Conservation (phyloP, 2,113 vertebrate species). For the Crotalus helleri region DNA sequence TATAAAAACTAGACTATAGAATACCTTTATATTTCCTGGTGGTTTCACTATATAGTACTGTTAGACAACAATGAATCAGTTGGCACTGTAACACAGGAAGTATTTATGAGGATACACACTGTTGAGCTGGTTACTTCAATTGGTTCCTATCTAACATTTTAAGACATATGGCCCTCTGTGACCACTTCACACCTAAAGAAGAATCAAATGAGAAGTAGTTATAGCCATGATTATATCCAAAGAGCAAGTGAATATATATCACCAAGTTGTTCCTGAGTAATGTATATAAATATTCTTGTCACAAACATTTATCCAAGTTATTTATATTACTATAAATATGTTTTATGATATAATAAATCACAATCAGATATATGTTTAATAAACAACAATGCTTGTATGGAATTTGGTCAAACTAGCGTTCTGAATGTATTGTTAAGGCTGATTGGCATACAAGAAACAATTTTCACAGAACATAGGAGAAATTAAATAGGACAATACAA, state of each 20-base stretch:
- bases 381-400: background rate
- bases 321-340: background rate
- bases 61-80: background rate
- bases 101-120: background rate
- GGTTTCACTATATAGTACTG: background rate
- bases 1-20: background rate
- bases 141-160: background rate
- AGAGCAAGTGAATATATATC: background rate
- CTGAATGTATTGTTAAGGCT: background rate
- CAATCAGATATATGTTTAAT: background rate
- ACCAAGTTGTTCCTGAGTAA: background rate
- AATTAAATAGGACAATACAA: background rate
- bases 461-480: background rate
- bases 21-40: background rate
- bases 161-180: background rate
- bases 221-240: background rate
- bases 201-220: background rate
- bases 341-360: background rate
- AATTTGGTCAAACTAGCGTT: background rate
- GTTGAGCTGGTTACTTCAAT: background rate
- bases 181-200: background rate
- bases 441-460: background rate
- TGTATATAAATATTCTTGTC: background rate
- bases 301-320: background rate
- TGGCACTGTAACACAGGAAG: background rate